Percentiles rank a stretch among this genome's conserved stretches.
Evolutionary conservation across 35 echinoderm and acorn worm species (phyloP).

Genomic region (Hemicentrotus pulcherrimus): DNA sequence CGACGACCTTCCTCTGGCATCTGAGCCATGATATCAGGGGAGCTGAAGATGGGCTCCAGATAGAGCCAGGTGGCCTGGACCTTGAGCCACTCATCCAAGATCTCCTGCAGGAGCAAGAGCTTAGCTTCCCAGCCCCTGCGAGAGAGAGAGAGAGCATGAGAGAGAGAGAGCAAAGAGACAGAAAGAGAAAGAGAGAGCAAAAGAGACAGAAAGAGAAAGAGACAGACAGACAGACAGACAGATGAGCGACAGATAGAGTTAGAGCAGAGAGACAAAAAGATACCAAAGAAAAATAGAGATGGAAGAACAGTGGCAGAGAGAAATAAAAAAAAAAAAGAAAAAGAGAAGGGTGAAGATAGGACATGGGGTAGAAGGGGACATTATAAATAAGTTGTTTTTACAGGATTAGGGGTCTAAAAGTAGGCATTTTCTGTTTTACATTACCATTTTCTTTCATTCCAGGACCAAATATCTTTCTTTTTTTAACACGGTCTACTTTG

Average conservation of each 20-base stretch:
- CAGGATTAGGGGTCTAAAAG: too few species aligned
- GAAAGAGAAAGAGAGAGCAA: neutral
- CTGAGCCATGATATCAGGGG: slow-evolving; percentile 99
- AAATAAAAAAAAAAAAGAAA: too few species aligned
- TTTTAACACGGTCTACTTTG: too few species aligned
- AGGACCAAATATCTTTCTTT: too few species aligned
- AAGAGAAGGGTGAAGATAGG: too few species aligned
- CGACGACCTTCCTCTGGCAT: slow-evolving; percentile 98
- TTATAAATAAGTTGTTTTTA: too few species aligned
- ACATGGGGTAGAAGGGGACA: too few species aligned
- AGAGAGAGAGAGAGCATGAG: neutral
- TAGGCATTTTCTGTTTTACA: too few species aligned
- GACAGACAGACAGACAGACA: neutral
- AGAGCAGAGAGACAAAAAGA: neutral
- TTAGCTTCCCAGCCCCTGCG: slow-evolving; percentile 91
- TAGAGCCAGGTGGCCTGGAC: slow-evolving; percentile 99
- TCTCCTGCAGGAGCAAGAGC: slow-evolving; percentile 92
- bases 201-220: neutral
- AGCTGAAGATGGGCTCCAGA: slow-evolving; percentile 99
- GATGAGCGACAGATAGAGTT: neutral
- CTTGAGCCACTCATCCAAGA: slow-evolving; percentile 98
- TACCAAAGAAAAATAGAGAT: neutral
- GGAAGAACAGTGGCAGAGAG: neutral
- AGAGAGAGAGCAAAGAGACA: neutral
- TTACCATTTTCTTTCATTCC: too few species aligned